Evolutionary conservation across 2,888 invertebrate genomes (phyloP).

Genomic region (Sesamia inferens): DNA sequence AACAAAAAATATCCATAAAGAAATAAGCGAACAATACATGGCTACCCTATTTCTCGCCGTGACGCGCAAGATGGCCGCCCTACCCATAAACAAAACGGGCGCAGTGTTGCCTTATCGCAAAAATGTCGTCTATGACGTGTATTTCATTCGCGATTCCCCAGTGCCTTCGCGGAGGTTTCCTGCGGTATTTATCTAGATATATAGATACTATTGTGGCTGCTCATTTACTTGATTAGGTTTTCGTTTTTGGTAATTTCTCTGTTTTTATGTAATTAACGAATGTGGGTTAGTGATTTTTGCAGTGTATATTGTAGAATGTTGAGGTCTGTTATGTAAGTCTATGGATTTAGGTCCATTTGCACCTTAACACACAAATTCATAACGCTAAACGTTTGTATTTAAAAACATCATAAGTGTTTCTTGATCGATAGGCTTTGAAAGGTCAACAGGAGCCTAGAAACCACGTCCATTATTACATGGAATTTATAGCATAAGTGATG

Average conservation of each 20-base stretch:
- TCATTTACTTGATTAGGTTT: slow-evolving; percentile 56
- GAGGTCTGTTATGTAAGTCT: neutral
- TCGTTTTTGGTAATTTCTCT: slow-evolving; percentile 39
- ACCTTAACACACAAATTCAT: too few relatives aligned
- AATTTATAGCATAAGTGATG: neutral
- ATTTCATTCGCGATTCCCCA: slow-evolving; percentile 79
- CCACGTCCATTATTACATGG: too few relatives aligned
- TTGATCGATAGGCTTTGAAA: neutral
- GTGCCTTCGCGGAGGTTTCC: slow-evolving; percentile 67
- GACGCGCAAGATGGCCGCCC: slow-evolving; percentile 76
- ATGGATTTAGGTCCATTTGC: neutral
- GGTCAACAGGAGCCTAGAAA: neutral
- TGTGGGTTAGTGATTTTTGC: slow-evolving; percentile 39
- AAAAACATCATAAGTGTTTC: neutral
- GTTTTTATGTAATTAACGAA: slow-evolving; percentile 42
- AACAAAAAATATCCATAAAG: slow-evolving; percentile 27
- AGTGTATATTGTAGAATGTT: neutral
- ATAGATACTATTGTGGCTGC: slow-evolving; percentile 61
- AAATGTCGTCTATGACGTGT: slow-evolving; percentile 82
- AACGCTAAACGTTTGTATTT: neutral
- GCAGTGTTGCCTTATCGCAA: slow-evolving; percentile 80
- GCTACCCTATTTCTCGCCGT: slow-evolving; percentile 64
- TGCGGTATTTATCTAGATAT: slow-evolving; percentile 68
- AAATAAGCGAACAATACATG: slow-evolving; percentile 54
- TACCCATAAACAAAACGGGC: slow-evolving; percentile 79